Base-by-base conservation (phyloP, 1,140 invertebrate species). In the Drosophila sp. region DNA sequence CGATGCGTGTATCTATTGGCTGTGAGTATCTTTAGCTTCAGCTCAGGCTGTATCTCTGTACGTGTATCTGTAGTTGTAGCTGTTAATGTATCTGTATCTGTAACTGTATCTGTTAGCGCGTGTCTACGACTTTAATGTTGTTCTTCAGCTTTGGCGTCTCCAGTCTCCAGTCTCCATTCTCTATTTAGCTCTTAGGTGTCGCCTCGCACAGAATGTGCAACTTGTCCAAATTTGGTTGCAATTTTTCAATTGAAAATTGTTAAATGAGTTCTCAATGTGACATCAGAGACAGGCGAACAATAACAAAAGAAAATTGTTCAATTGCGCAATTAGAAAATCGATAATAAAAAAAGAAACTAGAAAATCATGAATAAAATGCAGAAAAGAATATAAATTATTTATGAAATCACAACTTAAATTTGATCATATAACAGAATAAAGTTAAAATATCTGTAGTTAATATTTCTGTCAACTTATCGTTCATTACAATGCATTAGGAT, bases 221-320 rank as follows among this genome's bases (percentile, higher is more conserved):
- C 58, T 32, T 41, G 13, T 25, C 80, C 80, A 66, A 83, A 82
- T 78, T 82, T 70, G 67, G 75, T 46, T 78, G 82, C 67, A 82
- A 78, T 87, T 82, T 78, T 81, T 72, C 83, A 87, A 81, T 81
- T 84, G 78, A 87, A 87, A 43, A 65, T 27, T 50, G 71, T 69
- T 61, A 65, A 81, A 62, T 76, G 65, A 58, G 67, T 65, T 61
- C 51, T 27, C 13, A 32, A 67, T 53, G 38, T 72, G 70, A 54
- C 63, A 72, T 59, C 63, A 59, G 70, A 59, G 32, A 51, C 14
- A 36, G 25, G 56, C 58, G 48, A 76, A 43, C 73, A 80, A 80
- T 86, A 69, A 86, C 40, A 51, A 38, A 40, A 54, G 16, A 48
- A 65, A 58, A 51, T 51, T 48, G 34, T 36, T 48, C 34, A 53